phyloP scores from a whole-genome alignment of 2,113 vertebrate genomes.

The Mirounga angustirostris region DNA sequence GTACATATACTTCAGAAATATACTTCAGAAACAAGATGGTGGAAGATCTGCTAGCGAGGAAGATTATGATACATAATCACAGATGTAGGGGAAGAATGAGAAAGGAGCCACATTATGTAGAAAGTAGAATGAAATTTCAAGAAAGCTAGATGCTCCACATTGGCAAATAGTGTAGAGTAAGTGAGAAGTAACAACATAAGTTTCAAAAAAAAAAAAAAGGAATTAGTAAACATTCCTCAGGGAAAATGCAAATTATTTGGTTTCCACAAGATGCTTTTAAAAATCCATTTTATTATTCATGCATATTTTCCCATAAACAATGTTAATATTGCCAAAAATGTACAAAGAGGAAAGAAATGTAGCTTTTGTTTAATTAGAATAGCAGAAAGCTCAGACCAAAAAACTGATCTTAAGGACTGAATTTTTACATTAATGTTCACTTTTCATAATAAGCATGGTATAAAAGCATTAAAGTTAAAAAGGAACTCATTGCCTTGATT shows the following conservation, averaged over 20 bases:
- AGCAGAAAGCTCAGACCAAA: background rate
- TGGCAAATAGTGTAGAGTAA: background rate
- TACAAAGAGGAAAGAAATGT: background rate
- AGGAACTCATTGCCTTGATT: background rate
- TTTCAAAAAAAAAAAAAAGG: background rate
- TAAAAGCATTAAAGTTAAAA: background rate
- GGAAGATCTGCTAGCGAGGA: background rate
- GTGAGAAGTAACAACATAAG: background rate
- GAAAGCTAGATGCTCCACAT: background rate
- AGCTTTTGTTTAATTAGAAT: background rate
- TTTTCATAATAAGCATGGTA: background rate
- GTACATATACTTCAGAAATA: background rate
- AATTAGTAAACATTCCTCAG: background rate
- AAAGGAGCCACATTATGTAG: background rate
- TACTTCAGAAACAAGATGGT: background rate
- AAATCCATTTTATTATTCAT: background rate
- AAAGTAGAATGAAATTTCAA: background rate
- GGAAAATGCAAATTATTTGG: background rate
- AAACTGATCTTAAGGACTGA: background rate
- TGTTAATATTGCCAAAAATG: background rate
- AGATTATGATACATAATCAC: background rate
- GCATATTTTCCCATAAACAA: background rate
- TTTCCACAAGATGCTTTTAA: background rate
- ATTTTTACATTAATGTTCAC: slow-evolving; percentile 5
- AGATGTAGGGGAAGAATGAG: background rate